Conservation (phyloP, 2,888 invertebrate species). For the Prostheceraeus crozeri region DNA sequence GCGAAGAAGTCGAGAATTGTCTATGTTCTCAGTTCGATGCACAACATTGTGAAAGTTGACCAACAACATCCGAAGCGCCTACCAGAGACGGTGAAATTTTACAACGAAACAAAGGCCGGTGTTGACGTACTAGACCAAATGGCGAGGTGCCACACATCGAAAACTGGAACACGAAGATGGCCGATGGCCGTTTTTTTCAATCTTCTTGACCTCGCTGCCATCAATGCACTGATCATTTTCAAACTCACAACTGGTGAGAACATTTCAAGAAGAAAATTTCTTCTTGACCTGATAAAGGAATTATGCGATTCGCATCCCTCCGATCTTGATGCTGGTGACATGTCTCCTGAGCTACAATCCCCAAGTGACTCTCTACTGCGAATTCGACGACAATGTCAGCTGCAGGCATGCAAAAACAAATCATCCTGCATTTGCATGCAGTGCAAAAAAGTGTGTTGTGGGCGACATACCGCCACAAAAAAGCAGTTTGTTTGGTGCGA, state of each 20-base stretch:
- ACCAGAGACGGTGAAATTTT: constrained; percentile 21
- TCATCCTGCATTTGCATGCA: constrained; percentile 1
- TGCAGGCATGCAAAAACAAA: constrained; percentile 4
- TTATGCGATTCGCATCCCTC: no score
- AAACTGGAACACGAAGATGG: not conserved
- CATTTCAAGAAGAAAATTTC: constrained; percentile 12
- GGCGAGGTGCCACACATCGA: constrained; percentile 7
- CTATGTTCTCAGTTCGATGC: constrained; percentile 26
- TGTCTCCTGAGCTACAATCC: not conserved
- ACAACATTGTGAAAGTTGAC: constrained; percentile 17
- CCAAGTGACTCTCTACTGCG: constrained; percentile 2
- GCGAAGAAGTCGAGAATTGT: constrained; percentile 21
- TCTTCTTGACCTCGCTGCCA: constrained; percentile 6
- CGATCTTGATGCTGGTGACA: not conserved
- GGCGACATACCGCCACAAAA: constrained; percentile 3
- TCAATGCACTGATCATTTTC: constrained; percentile 6
- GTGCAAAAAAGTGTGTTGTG: constrained; percentile 13
- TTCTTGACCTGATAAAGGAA: not conserved
- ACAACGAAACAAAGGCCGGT: constrained; percentile 30
- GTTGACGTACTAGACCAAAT: constrained; percentile 10
- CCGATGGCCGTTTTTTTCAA: constrained; percentile 19
- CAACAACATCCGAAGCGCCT: not conserved
- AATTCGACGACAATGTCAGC: constrained; percentile 1
- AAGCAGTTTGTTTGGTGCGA: not conserved
- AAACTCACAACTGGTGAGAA: not conserved